phyloP scores from a whole-genome alignment of 2,113 vertebrate species.

The Calypte anna region DNA sequence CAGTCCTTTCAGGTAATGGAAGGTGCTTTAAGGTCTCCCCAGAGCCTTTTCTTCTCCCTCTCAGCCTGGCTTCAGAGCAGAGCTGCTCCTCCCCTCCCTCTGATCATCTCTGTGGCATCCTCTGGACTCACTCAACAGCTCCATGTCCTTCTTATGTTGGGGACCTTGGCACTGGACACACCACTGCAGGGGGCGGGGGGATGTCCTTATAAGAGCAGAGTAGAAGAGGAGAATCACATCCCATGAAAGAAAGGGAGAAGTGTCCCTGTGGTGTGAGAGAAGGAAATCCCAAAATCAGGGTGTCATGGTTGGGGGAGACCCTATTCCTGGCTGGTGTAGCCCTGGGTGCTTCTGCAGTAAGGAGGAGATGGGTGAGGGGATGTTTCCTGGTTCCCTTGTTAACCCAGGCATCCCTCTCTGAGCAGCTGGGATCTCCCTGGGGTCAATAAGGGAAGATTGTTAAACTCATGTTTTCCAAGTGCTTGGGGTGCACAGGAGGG shows the following conservation, averaged over 20 bases:
- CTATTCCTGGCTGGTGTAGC: rapidly evolving
- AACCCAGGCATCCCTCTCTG: neutral
- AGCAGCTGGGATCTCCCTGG: neutral
- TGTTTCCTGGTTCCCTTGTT: rapidly evolving
- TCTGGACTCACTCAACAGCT: too few relatives aligned
- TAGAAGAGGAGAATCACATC: too few relatives aligned
- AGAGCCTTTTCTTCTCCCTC: too few relatives aligned
- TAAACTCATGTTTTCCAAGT: neutral
- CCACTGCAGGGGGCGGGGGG: too few relatives aligned
- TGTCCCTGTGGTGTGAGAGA: neutral
- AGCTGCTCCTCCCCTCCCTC: too few relatives aligned
- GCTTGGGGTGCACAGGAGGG: rapidly evolving
- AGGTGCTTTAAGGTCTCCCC: too few relatives aligned
- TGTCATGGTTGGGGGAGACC: rapidly evolving
- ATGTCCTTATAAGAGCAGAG: too few relatives aligned
- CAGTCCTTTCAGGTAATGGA: too few relatives aligned
- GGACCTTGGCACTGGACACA: too few relatives aligned
- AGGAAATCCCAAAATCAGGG: neutral
- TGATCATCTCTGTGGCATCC: too few relatives aligned
- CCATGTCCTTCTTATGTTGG: too few relatives aligned
- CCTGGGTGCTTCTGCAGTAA: neutral
- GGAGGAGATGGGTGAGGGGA: neutral
- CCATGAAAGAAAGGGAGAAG: neutral
- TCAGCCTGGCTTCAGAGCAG: too few relatives aligned
- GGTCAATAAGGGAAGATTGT: rapidly evolving